Base-by-base conservation (phyloP, 2,113 vertebrate species). In the Bungarus multicinctus region DNA sequence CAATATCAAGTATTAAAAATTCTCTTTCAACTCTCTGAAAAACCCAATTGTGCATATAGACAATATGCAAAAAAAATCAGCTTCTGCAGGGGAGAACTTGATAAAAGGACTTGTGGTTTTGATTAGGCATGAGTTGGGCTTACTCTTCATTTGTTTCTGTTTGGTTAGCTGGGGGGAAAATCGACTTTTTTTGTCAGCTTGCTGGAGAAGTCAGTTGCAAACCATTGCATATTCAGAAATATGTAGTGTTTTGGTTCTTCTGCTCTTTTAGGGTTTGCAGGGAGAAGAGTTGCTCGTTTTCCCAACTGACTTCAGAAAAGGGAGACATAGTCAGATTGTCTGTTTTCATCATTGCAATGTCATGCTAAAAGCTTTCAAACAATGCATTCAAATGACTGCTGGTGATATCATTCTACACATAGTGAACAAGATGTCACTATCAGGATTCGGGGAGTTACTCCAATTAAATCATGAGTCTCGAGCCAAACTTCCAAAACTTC, bases 1-100 rank as follows among this genome's bases (percentile, higher is more conserved):
- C 87, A 89, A 92, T 74, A 88, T 39, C 50, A 53, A 88, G 50
- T 89, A 74, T 92, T 88, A 74, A 88, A 85, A 91, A 85, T 91
- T 91, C 90, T 34, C 64, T 91, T 91, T 91, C 64, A 85, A 91
- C 50, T 91, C 9, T 14, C 50, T 54, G 64, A 85, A 54, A 50
- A 91, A 91, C n/a, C 50, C 50, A 85, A 54, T 54, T 39, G 90
- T 39, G 90, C 50, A 54, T 54, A 69, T 43, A 88, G 47, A 88
- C 9, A 23, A 53, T 88, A 74, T 87, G 91, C 30, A 88, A 50
- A 50, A 88, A 27, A 54, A 6, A 54, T 34, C 16, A 27, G 27
- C 58, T 92, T 27, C 87, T 43, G 11, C 14, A 23, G 22, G 52
- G n/a, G 47, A 23, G 57, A 74, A 22, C 47, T 11, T 74, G 53